phyloP scores from a whole-genome alignment of 2,113 vertebrate genomes.

The Rhadina sibilatrix region DNA sequence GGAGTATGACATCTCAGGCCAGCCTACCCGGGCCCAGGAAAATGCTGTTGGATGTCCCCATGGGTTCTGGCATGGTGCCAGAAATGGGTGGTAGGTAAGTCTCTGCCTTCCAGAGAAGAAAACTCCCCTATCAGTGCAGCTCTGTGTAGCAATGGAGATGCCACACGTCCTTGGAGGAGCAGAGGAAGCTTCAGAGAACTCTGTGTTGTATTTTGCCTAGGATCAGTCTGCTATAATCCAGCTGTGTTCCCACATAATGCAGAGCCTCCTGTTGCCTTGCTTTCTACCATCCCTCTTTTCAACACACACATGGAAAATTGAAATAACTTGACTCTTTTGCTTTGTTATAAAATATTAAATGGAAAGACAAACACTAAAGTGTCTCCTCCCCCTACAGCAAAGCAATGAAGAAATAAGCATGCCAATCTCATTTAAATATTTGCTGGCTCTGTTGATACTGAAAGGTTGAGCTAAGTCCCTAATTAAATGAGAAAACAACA shows the following conservation, averaged over 20 bases:
- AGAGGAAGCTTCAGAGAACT: not conserved
- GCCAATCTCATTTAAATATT: not conserved
- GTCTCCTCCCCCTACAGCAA: not conserved
- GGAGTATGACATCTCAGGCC: not conserved
- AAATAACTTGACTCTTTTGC: not conserved
- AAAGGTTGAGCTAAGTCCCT: not conserved
- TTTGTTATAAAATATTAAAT: not conserved
- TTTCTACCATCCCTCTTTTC: not conserved
- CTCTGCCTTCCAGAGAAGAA: not conserved
- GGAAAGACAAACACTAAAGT: not conserved
- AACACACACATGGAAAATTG: not conserved
- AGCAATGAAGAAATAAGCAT: conserved; percentile 2
- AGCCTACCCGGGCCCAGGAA: not conserved
- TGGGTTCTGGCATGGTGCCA: not conserved
- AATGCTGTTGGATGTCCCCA: not conserved
- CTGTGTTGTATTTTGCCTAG: not conserved
- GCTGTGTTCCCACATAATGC: not conserved
- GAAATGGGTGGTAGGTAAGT: not conserved
- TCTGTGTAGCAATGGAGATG: not conserved
- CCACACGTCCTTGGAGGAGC: not conserved
- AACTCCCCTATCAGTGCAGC: not conserved
- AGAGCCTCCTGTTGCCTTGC: not conserved
- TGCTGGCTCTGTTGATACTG: not conserved
- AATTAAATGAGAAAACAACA: conserved; percentile 43
- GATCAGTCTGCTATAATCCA: not conserved